Evolutionary conservation across 1,140 invertebrate genomes (phyloP).

Genomic region (Brachionus asplanchnoidis): DNA sequence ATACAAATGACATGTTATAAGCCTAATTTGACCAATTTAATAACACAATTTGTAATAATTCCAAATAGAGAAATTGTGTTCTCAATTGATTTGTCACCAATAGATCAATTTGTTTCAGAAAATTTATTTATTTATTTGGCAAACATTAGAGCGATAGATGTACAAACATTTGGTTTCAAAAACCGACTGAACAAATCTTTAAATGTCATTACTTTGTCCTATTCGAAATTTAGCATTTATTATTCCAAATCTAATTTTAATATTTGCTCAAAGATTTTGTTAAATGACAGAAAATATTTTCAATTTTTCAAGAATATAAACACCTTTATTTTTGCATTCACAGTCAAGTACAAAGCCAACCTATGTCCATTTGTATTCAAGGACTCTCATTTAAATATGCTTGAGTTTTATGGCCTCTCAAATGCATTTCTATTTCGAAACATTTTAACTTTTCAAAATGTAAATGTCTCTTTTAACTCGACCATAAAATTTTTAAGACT

Average conservation of each 20-base stretch:
- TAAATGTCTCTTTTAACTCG: not conserved
- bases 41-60: no score
- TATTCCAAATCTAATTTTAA: not conserved
- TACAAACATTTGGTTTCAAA: not conserved
- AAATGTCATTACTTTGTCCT: not conserved
- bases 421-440: not conserved
- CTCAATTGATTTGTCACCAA: not conserved
- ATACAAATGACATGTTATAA: no score
- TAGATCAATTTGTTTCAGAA: not conserved
- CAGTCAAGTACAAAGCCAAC: not conserved
- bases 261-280: no score
- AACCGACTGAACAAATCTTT: not conserved
- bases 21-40: no score
- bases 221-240: not conserved
- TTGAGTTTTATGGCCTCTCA: not conserved
- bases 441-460: not conserved
- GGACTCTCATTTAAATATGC: not conserved
- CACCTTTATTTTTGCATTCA: not conserved
- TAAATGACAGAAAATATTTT: no score
- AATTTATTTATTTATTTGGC: not conserved
- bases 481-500: not conserved
- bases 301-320: no score
- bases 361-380: not conserved
- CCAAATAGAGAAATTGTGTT: not conserved
- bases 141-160: not conserved